Conservation (phyloP, 2,113 vertebrate species). For the Eurystomus gularis region DNA sequence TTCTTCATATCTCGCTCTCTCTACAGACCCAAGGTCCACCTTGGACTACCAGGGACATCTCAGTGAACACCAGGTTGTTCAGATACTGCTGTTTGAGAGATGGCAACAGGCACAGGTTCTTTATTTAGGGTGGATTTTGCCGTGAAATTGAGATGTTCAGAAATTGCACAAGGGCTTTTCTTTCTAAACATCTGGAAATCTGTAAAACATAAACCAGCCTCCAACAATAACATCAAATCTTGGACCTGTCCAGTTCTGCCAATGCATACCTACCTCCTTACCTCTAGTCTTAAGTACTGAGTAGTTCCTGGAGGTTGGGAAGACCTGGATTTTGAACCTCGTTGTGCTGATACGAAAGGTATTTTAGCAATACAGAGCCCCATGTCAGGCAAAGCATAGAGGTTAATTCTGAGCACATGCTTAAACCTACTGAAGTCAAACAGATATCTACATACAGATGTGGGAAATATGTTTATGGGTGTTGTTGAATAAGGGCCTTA, state of each 20-base stretch:
- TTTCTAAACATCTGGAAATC: not conserved
- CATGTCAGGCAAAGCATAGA: not conserved
- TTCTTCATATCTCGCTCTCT: not conserved
- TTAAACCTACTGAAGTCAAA: constrained; percentile 10
- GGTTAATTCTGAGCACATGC: constrained; percentile 58
- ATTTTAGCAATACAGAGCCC: not conserved
- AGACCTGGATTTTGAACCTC: not conserved
- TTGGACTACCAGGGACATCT: not conserved
- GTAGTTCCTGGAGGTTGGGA: not conserved
- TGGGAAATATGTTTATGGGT: constrained; percentile 36
- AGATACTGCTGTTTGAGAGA: not conserved
- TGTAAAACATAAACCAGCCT: not conserved
- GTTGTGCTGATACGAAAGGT: not conserved
- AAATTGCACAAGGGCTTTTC: not conserved
- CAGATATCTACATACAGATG: constrained; percentile 42
- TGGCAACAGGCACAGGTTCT: not conserved
- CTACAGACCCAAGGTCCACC: not conserved
- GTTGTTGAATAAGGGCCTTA: constrained; percentile 42
- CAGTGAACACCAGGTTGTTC: not conserved
- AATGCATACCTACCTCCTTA: not conserved
- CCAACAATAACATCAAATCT: not conserved
- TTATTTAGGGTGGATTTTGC: not conserved
- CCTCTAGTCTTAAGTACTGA: not conserved
- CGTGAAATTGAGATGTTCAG: not conserved
- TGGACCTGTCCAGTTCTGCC: not conserved